Percentiles rank a stretch among this genome's conserved stretches.
phyloP scores from a whole-genome alignment of 1,140 invertebrate genomes.

The Drosophila malerkotliana region DNA sequence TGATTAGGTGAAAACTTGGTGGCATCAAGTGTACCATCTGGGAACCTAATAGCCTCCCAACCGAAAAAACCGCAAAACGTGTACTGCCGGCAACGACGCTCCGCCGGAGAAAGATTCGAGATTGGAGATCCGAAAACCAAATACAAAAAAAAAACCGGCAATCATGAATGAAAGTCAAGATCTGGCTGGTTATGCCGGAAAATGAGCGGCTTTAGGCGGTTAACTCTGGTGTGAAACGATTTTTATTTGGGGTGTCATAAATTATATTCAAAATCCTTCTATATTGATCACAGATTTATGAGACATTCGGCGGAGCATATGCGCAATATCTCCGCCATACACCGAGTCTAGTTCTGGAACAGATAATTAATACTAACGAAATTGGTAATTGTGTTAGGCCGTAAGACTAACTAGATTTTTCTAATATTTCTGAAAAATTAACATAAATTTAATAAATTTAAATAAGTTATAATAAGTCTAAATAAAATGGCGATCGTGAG shows the following conservation, averaged over 20 bases:
- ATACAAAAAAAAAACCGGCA: neutral
- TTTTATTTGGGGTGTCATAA: conserved; percentile 12
- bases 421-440: neutral
- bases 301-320: conserved; percentile 9
- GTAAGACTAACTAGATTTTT: neutral
- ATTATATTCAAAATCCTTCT: conserved; percentile 17
- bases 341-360: neutral
- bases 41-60: conserved; percentile 11
- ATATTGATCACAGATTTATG: conserved; percentile 25
- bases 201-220: conserved; percentile 65
- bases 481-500: neutral
- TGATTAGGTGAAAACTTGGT: conserved; percentile 42
- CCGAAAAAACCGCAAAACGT: conserved; percentile 35
- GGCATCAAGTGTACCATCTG: conserved; percentile 26
- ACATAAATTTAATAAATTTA: neutral
- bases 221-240: conserved; percentile 35
- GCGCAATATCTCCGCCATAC: conserved; percentile 11
- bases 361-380: conserved; percentile 3
- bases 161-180: conserved; percentile 62
- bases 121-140: conserved; percentile 2
- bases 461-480: neutral
- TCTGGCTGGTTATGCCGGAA: conserved; percentile 54
- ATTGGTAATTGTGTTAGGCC: neutral
- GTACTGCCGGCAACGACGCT: conserved; percentile 16
- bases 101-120: conserved; percentile 10